These are phyloP conservation scores for Lampropteryx suffumata DNA, from an alignment of 2,888 invertebrate genomes.

Conservation along the genomic window DNA sequence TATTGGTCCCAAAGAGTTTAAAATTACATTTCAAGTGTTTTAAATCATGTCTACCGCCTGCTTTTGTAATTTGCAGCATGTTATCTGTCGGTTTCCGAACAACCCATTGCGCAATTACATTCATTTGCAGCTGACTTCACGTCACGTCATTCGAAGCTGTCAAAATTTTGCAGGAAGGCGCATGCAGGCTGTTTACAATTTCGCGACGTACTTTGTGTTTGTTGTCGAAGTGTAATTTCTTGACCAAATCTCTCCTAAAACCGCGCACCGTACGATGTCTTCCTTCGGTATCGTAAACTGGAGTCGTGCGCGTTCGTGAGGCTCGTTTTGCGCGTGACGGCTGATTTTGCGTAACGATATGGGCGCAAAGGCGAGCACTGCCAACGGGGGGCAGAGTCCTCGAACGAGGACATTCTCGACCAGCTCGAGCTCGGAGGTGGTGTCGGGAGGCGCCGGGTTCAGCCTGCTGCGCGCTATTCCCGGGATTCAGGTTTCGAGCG, in stretches of 20 bases:
- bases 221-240: slow-evolving; percentile 59
- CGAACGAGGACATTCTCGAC: slow-evolving; percentile 90
- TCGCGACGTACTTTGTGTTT: slow-evolving; percentile 66
- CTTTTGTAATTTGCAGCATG: too few species aligned
- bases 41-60: too few species aligned
- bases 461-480: slow-evolving; percentile 88
- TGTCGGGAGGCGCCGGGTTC: slow-evolving; percentile 84
- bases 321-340: slow-evolving; percentile 59
- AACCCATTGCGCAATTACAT: background rate
- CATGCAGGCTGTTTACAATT: slow-evolving; percentile 80
- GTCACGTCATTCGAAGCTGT: slow-evolving; percentile 61
- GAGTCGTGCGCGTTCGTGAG: slow-evolving; percentile 74
- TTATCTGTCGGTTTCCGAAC: too few species aligned
- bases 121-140: slow-evolving; percentile 43
- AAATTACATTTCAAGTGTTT: too few species aligned
- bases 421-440: slow-evolving; percentile 86
- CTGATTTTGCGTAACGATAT: slow-evolving; percentile 83
- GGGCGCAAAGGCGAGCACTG: slow-evolving; percentile 94
- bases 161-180: slow-evolving; percentile 79
- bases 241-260: slow-evolving; percentile 42
- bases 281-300: slow-evolving; percentile 69
- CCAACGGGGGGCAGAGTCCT: slow-evolving; percentile 89
- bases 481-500: slow-evolving; percentile 88
- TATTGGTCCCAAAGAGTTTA: too few species aligned
- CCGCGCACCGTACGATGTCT: slow-evolving; percentile 75